Base-by-base conservation (phyloP, 30 jellyfish, hydroid and myxozoan genomes). In the Pelagia noctiluca region DNA sequence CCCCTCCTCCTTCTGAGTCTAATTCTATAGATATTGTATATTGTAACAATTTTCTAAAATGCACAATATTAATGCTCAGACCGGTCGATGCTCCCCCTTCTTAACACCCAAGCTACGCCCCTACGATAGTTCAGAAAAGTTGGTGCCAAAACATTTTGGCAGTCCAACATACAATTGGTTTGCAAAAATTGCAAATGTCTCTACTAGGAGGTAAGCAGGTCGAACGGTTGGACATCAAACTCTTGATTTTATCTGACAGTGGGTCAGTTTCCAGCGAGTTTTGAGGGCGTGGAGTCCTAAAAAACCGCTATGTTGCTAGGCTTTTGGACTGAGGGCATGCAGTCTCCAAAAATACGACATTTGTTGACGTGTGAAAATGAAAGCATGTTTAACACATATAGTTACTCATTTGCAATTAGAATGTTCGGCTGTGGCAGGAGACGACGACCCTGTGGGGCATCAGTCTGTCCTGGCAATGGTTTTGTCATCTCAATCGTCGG, bases 291-390 rank as follows among this genome's bases (percentile, higher is more conserved):
- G 75, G 5, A 54, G 63, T 86, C 92, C 92, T 68, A 52, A 80
- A 81, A 82, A 82, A 78, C 92, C 92, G 70, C 92, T 65, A 82
- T 50, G 35, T 79, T 53, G 63, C 92, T 82, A 25, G 74, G 82
- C 24, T 10, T 50, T 66, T 82, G 49, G 71, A 70, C 57, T 69
- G 73, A 64, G 92, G 82, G 70, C 74, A 67, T 82, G 25, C 63
- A 37, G 92, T 82, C 92, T 82, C 92, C 92, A 82, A 86, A 69
- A 52, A 50, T 73, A 23, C 75, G 92, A 82, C 92, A 82, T 50
- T 82, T 48, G 92, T 69, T 70, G 92, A 82, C 61, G 92, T 69
- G 92, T 53, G 83, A 82, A 50, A 82, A 82, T 82, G 74, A 75
- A 57, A 36, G 92, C 86, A 79, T 82, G 92, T 82, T 82, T 82